Evolutionary conservation across 2,113 vertebrate species (phyloP).

Genomic region (Myrmecobius fasciatus): DNA sequence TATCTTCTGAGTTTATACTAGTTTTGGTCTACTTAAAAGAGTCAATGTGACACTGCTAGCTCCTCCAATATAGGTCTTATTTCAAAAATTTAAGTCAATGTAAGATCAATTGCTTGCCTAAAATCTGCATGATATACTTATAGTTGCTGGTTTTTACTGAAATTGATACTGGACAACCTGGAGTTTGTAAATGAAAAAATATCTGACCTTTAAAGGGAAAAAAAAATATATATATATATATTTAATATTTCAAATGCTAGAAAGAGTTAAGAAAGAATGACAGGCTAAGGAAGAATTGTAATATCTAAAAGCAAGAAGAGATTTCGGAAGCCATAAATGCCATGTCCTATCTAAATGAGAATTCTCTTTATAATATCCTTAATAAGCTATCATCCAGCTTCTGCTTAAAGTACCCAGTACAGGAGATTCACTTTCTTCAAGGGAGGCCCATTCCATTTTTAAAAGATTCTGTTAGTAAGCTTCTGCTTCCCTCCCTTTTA

Average conservation of each 20-base stretch:
- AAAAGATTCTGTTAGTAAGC: not conserved
- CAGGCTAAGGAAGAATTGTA: not conserved
- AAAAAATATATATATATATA: slow-evolving; percentile 1
- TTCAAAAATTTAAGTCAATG: not conserved
- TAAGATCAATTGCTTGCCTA: not conserved
- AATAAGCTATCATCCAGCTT: not conserved
- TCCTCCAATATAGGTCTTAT: not conserved
- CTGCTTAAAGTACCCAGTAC: not conserved
- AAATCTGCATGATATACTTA: not conserved
- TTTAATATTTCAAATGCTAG: too few species aligned
- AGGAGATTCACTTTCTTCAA: not conserved
- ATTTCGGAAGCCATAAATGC: too few species aligned
- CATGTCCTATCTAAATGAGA: not conserved
- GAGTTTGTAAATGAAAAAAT: slow-evolving; percentile 29
- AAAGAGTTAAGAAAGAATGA: not conserved
- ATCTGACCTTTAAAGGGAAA: slow-evolving; percentile 46
- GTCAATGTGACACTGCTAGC: not conserved
- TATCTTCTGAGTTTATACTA: not conserved
- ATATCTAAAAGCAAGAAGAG: too few species aligned
- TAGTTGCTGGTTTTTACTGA: slow-evolving; percentile 8
- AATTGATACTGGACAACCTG: slow-evolving; percentile 46
- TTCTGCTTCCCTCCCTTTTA: not conserved
- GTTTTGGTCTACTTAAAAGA: slow-evolving; percentile 33
- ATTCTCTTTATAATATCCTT: not conserved
- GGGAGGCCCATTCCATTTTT: not conserved